Evolutionary conservation across 2,113 vertebrate genomes (phyloP), one percentile per base, ranked within the genome.

Genomic region (Cyprinodon brontotheroides): DNA sequence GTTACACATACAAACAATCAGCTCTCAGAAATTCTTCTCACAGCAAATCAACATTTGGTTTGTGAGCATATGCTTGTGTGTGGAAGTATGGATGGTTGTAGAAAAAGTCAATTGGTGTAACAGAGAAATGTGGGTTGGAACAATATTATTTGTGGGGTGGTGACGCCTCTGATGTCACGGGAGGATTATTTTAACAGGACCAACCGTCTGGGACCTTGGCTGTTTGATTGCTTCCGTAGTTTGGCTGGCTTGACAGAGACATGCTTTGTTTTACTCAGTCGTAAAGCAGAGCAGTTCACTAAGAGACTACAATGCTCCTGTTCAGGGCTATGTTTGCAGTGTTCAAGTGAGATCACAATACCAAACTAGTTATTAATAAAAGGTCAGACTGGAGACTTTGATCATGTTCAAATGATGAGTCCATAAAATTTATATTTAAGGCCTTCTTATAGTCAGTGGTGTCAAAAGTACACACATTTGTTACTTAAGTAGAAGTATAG

Each of bases 301-400:
- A 69, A 82, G 79, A 82, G 71, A 41, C 76, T 20, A 91, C 92
- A 93, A 88, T 87, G 80, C 81, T 87, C 80, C 89, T 86, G 89
- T 92, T 92, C 89, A 92, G n/a, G 22, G 11, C 72, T 39, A 41
- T 91, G 89, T 92, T 91, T 90, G 73, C 82, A 45, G 65, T 61
- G 68, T 72, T 59, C 59, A 71, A 80, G 83, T 92, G 89, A 91
- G 83, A 80, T 90, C 89, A 91, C 79, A 77, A 41, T 43, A 40
- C 59, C 47, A 17, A 70, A 74, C 15, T 74, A 77, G 77, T 79
- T 78, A 68, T 68, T 63, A 68, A 41, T 65, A 61, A 68, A 14
- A n/a, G 60, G 68, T 57, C 41, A 6, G 41, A 41, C 50, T 9
- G 17, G 50, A 57, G 50, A 57, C 17, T 57, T 57, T 9, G 17